A percentile compares a stretch with the other conserved stretches of the same genome.
Evolutionary conservation across 64 coral and sea anemone genomes (phyloP).

Genomic region (Montipora cactus): DNA sequence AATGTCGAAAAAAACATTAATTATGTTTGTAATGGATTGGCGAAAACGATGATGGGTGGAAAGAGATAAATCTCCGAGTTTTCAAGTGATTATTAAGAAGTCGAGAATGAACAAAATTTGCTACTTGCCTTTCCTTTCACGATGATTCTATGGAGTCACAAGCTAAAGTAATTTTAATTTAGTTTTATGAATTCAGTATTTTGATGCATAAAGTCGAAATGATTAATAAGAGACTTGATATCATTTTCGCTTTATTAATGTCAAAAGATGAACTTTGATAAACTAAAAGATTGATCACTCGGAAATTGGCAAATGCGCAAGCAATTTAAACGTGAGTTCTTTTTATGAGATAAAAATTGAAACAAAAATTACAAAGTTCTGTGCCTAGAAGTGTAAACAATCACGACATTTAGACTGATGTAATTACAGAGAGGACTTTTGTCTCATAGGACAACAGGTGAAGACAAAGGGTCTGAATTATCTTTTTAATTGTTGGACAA

Average conservation of each 20-base stretch:
- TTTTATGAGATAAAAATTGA: not conserved
- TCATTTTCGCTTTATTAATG: not conserved
- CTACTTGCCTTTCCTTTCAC: too few species aligned
- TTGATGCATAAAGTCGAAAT: not conserved
- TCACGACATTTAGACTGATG: not conserved
- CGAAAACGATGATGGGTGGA: too few species aligned
- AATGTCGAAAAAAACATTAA: too few species aligned
- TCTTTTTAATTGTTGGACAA: not conserved
- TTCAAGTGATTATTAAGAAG: not conserved
- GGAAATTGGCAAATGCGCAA: too few species aligned
- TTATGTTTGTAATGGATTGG: too few species aligned
- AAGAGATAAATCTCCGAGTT: not conserved
- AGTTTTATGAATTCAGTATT: too few species aligned
- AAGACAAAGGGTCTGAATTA: not conserved
- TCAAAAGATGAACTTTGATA: not conserved
- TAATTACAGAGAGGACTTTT: slow-evolving; percentile 12
- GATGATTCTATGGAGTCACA: too few species aligned
- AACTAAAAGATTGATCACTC: not conserved
- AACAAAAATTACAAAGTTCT: not conserved
- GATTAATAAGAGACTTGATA: not conserved
- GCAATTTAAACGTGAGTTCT: too few species aligned
- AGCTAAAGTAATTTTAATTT: too few species aligned
- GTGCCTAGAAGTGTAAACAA: not conserved
- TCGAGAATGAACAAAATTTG: too few species aligned
- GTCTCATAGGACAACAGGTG: not conserved